phyloP scores from a whole-genome alignment of 1,140 invertebrate genomes.

The Cherax quadricarinatus region DNA sequence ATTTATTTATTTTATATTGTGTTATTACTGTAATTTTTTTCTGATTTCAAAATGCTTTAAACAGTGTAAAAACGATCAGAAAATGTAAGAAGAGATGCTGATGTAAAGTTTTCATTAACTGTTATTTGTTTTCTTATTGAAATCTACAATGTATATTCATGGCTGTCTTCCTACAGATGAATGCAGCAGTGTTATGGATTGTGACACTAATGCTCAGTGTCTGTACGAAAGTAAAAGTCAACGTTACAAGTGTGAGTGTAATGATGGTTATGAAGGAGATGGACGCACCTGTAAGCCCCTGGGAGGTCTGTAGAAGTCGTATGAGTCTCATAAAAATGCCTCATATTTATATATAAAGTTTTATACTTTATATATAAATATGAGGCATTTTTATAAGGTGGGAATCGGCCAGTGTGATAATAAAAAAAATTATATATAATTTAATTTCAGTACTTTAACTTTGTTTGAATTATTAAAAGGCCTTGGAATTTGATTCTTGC shows the following conservation, averaged over 20 bases:
- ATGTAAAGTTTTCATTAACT: no score
- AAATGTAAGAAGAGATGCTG: no score
- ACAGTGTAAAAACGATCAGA: no score
- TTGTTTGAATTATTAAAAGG: background rate
- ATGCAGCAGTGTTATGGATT: slow-evolving; percentile 77
- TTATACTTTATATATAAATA: no score
- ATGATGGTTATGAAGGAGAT: slow-evolving; percentile 90
- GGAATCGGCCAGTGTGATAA: no score
- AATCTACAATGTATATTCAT: no score
- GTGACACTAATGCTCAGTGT: slow-evolving; percentile 83
- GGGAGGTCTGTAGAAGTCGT: slow-evolving; percentile 78
- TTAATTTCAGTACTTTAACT: background rate
- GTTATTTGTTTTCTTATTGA: no score
- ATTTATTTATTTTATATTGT: no score
- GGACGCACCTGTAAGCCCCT: slow-evolving; percentile 85
- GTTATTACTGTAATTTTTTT: no score
- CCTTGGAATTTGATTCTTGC: background rate
- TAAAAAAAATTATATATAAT: background rate
- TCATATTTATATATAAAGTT: background rate
- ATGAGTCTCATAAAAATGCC: background rate
- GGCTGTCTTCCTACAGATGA: slow-evolving; percentile 69
- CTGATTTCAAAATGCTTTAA: no score
- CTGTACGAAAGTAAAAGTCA: slow-evolving; percentile 75
- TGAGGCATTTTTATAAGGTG: no score
- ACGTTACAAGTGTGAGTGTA: slow-evolving; percentile 88